Evolutionary conservation across 1,140 invertebrate genomes (phyloP), one percentile per base, ranked within the genome.

Genomic region (Papilio glaucus): DNA sequence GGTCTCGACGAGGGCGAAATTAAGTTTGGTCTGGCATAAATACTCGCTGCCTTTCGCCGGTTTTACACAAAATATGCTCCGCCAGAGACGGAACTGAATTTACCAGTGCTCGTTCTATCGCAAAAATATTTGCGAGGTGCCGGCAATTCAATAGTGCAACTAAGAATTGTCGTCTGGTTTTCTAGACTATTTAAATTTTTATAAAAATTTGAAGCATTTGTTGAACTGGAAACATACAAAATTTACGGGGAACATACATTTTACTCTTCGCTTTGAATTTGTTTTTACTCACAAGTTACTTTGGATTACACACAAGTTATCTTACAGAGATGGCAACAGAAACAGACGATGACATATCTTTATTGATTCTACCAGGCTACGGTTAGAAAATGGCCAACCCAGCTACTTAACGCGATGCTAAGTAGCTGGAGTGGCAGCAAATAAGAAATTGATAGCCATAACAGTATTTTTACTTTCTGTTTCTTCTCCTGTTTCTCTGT

Each of bases 1-100:
- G 84, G 83, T 80, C 77, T 80, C 81, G 81, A 74, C 78, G 81
- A 76, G 76, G 81, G 80, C 81, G 80, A 82, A 88, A 90, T 91
- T 86, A 86, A 90, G 88, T 88, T 87, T 76, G 75, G 73, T 84
- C 79, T 79, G 77, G 71, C 68, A 77, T 80, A 83, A 85, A 82
- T 83, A 85, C 82, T 78, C 53, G 74, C 74, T 72, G 71, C 70
- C 77, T 61, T 61, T 63, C 62, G 26, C 57, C 49, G 72, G 61
- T 74, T 76, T 70, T 77, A 41, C 61, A 9, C 72, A 69, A 77
- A 82, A 83, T 85, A 81, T 79, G 77, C 76, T 77, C n/a, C 63
- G 77, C 33, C 33, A 15, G 62, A 63, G 33, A 39, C 18, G n/a
- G 6, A 1, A 9, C 49, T 77, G 72, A 77, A 75, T 77, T 79